These are phyloP conservation scores for Trilocha varians DNA, from an alignment of 2,888 invertebrate genomes.

Conservation along the genomic window DNA sequence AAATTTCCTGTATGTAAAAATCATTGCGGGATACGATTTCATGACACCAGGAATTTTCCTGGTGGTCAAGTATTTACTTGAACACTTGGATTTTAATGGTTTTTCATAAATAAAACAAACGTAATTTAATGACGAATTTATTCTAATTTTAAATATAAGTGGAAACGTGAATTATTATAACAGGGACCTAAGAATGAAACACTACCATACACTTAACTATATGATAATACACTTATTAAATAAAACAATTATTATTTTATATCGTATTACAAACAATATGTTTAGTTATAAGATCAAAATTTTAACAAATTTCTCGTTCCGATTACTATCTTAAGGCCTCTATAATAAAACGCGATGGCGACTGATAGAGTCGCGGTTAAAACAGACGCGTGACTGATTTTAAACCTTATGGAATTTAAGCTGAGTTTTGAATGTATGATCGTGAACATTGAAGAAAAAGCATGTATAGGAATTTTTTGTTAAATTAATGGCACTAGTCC, in stretches of 20 bases:
- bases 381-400: neutral
- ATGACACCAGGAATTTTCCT: no score
- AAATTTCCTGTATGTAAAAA: no score
- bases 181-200: slow-evolving; percentile 73
- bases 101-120: slow-evolving; percentile 47
- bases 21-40: no score
- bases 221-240: slow-evolving; percentile 60
- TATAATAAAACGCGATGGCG: slow-evolving; percentile 4
- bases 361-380: neutral
- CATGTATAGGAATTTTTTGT: no score
- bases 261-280: slow-evolving; percentile 38
- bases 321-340: neutral
- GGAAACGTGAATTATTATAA: slow-evolving; percentile 73
- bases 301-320: neutral
- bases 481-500: no score
- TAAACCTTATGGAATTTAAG: no score
- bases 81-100: neutral
- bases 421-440: no score
- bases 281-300: slow-evolving; percentile 15
- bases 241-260: slow-evolving; percentile 64
- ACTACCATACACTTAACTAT: slow-evolving; percentile 69
- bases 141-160: slow-evolving; percentile 70
- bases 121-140: slow-evolving; percentile 64
- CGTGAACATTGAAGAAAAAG: no score
- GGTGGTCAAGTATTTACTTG: neutral